phyloP scores from a whole-genome alignment of 2,113 vertebrate species.

The Tetrao urogallus region DNA sequence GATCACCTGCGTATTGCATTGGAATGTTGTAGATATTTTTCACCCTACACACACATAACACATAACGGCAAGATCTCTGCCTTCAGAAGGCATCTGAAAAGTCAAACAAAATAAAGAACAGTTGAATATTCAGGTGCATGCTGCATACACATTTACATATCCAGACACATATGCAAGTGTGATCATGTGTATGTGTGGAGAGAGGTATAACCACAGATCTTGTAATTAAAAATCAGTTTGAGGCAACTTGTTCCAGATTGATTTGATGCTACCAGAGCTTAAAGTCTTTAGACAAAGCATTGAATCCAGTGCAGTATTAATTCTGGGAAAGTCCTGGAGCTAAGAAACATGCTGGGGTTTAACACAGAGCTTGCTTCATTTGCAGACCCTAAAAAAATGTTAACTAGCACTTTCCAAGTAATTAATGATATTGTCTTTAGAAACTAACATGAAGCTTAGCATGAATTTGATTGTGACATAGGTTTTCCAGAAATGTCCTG shows the following conservation, averaged over 20 bases:
- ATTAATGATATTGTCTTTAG: background rate
- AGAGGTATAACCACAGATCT: background rate
- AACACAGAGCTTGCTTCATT: background rate
- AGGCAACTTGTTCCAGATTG: background rate
- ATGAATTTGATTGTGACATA: background rate
- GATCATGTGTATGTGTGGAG: background rate
- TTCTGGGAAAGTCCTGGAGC: background rate
- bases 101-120: background rate
- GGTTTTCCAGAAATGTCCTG: background rate
- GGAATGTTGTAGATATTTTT: background rate
- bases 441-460: background rate
- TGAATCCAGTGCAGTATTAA: background rate
- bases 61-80: background rate
- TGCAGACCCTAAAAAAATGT: slow-evolving; percentile 17
- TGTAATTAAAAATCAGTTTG: background rate
- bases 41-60: background rate
- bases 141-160: background rate
- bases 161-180: background rate
- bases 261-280: background rate
- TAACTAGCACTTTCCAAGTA: background rate
- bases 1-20: background rate
- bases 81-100: background rate
- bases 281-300: background rate
- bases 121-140: fast-evolving
- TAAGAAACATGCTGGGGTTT: background rate